These are phyloP conservation scores for Coptodon rendalli DNA, from an alignment of 2,113 vertebrate species.

Conservation along the genomic window DNA sequence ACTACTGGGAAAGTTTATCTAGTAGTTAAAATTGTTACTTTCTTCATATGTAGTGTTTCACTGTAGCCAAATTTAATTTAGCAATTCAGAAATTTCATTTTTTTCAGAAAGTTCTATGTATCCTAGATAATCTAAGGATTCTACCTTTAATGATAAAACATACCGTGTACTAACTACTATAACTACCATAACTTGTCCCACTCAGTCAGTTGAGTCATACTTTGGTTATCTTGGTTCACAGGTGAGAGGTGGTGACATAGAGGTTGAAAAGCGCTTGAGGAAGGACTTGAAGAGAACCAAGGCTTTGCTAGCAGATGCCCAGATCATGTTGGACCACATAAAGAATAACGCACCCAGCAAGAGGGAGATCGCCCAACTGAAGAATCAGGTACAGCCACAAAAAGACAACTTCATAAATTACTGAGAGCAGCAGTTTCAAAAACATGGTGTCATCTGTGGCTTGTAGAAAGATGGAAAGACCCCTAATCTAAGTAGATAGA, in stretches of 20 bases:
- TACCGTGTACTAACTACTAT: neutral
- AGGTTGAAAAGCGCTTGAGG: conserved; percentile 88
- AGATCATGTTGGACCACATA: conserved; percentile 97
- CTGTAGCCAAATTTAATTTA: neutral
- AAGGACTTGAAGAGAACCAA: conserved; percentile 97
- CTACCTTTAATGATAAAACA: neutral
- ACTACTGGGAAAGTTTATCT: neutral
- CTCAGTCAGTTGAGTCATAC: neutral
- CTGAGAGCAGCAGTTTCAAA: neutral
- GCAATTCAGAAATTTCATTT: neutral
- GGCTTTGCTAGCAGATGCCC: conserved; percentile 87
- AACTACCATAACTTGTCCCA: neutral
- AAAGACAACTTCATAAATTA: neutral
- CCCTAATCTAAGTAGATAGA: neutral
- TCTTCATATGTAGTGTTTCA: neutral
- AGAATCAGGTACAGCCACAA: conserved; percentile 82
- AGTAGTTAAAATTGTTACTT: neutral
- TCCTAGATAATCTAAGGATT: neutral
- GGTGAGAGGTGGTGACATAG: conserved; percentile 86
- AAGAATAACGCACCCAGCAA: conserved; percentile 97
- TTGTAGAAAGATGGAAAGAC: neutral
- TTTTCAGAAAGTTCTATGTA: neutral
- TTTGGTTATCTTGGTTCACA: conserved; percentile 28
- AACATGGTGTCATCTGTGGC: neutral
- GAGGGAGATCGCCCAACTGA: conserved; percentile 93